A percentile compares a stretch with the other conserved stretches of the same genome.
These are phyloP conservation scores for Phrynocephalus vlangalii DNA, from an alignment of 2,797 vertebrate genomes.

Conservation along the genomic window DNA sequence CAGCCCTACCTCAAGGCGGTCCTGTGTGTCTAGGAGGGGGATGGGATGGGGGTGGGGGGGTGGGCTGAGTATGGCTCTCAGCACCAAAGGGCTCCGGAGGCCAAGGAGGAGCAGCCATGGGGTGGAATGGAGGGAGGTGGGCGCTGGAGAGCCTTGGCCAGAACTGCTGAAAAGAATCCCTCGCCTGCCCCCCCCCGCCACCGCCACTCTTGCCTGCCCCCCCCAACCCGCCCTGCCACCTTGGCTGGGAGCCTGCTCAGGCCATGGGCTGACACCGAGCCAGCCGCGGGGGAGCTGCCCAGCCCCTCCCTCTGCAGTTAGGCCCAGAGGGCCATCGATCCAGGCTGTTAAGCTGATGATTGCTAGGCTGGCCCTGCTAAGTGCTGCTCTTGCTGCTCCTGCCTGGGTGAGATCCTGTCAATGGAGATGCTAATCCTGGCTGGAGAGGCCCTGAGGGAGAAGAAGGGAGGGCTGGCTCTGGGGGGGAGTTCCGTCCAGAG, in stretches of 20 bases:
- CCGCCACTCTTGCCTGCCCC: too few relatives aligned
- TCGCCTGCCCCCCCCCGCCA: too few relatives aligned
- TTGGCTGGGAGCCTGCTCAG: neutral
- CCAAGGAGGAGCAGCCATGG: neutral
- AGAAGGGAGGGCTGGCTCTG: neutral
- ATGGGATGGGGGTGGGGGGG: too few relatives aligned
- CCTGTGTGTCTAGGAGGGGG: too few relatives aligned
- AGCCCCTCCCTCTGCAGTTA: neutral
- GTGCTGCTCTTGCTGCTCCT: neutral
- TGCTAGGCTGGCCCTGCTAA: neutral
- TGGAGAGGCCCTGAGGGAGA: neutral
- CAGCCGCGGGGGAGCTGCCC: neutral
- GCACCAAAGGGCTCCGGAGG: neutral
- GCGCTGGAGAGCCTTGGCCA: too few relatives aligned
- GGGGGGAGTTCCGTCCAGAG: neutral
- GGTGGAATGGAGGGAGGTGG: too few relatives aligned
- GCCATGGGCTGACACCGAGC: neutral
- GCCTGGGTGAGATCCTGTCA: neutral
- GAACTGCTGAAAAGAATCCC: too few relatives aligned
- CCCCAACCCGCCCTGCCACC: neutral
- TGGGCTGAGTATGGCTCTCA: neutral
- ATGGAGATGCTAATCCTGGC: neutral
- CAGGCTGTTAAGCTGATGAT: conserved; percentile 15
- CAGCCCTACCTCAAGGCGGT: too few relatives aligned
- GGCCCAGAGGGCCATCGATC: neutral